Conservation (phyloP, 2,888 invertebrate genomes). For the Eristalis arbustorum region DNA sequence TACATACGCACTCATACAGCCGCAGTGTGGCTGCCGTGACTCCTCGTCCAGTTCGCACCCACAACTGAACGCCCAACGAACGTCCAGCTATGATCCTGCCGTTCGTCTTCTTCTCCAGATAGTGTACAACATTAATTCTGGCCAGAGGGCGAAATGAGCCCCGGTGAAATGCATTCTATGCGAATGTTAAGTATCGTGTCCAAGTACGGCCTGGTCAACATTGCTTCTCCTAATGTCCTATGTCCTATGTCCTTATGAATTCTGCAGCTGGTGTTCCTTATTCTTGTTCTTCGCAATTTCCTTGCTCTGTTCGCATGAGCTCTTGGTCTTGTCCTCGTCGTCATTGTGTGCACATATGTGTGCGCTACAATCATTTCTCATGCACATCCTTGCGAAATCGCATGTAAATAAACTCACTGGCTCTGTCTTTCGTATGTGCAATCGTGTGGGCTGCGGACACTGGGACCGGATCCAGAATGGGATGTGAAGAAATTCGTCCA, state of each 20-base stretch:
- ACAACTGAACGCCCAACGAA: constrained; percentile 17
- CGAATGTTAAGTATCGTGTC: constrained; percentile 30
- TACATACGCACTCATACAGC: neutral
- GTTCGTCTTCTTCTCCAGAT: constrained; percentile 57
- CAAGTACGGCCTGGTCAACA: constrained; percentile 51
- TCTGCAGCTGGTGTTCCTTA: constrained; percentile 67
- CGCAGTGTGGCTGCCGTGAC: constrained; percentile 4
- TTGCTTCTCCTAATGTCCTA: constrained; percentile 61
- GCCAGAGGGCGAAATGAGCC: constrained; percentile 38
- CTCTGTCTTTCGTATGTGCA: constrained; percentile 48
- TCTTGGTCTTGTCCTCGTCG: neutral
- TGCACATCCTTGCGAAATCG: constrained; percentile 59
- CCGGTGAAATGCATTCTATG: constrained; percentile 38
- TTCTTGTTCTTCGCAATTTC: constrained; percentile 57
- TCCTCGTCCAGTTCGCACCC: constrained; percentile 20
- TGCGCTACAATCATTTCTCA: constrained; percentile 49
- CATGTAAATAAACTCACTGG: constrained; percentile 66
- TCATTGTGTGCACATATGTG: neutral
- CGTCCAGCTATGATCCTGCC: constrained; percentile 9
- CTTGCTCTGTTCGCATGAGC: constrained; percentile 12
- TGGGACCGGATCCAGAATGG: neutral
- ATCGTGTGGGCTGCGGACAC: neutral
- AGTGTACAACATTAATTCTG: constrained; percentile 54
- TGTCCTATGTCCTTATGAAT: constrained; percentile 67
- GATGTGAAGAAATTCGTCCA: constrained; percentile 9